Conservation (phyloP, 2,888 invertebrate species). For the Agrypnus murinus region DNA sequence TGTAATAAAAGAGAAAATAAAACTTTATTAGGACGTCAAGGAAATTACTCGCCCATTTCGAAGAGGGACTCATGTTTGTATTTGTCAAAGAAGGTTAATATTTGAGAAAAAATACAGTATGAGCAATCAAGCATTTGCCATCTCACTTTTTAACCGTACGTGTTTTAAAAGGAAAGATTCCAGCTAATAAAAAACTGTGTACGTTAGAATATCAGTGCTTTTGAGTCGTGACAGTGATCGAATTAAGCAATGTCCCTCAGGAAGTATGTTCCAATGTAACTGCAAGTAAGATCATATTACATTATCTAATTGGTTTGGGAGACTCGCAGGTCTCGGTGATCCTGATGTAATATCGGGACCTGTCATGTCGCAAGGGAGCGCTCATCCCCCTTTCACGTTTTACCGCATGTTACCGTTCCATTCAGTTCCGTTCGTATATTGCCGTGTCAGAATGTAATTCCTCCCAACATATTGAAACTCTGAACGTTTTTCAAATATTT, state of each 20-base stretch:
- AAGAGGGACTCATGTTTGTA: slow-evolving; percentile 5
- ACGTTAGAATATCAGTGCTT: slow-evolving; percentile 38
- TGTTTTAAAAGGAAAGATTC: background rate
- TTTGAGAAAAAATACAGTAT: background rate
- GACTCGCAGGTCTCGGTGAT: slow-evolving; percentile 51
- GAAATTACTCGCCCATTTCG: slow-evolving; percentile 15
- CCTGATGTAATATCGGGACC: slow-evolving; percentile 52
- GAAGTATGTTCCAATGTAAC: slow-evolving; percentile 52
- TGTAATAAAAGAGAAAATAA: too few species aligned
- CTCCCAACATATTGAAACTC: slow-evolving; percentile 39
- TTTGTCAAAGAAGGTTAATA: slow-evolving; percentile 23
- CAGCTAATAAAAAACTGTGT: slow-evolving; percentile 11
- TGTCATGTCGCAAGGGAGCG: slow-evolving; percentile 50
- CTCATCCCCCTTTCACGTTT: slow-evolving; percentile 51
- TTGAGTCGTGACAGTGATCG: slow-evolving; percentile 53
- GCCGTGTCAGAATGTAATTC: slow-evolving; percentile 49
- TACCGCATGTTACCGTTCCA: slow-evolving; percentile 48
- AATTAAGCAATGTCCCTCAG: slow-evolving; percentile 55
- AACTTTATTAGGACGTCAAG: background rate
- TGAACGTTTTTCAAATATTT: slow-evolving; percentile 43
- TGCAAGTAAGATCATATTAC: slow-evolving; percentile 56
- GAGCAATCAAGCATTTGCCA: background rate
- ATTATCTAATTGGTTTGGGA: slow-evolving; percentile 58
- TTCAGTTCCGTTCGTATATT: slow-evolving; percentile 49
- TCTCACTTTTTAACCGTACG: background rate